Evolutionary conservation across 2,888 invertebrate genomes (phyloP), one percentile per base, ranked within the genome.

Genomic region (Ochropleura plecta): DNA sequence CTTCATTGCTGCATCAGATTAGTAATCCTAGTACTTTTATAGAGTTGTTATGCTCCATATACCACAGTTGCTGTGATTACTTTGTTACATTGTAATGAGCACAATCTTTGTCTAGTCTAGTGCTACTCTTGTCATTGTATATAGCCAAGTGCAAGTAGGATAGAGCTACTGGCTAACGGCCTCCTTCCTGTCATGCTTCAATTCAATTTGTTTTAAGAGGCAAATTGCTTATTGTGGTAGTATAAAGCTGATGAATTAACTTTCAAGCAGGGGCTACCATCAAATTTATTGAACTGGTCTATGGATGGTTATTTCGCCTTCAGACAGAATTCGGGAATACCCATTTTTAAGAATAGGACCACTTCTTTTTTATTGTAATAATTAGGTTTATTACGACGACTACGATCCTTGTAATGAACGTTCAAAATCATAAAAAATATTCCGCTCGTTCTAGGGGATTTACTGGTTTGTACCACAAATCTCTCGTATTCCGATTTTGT

Each of bases 11-110:
- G n/a, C 40, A 68, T 62, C 46, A 10, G 55, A 78, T 85, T 83
- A 74, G 42, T 72, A 70, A 69, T 82, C 71, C 40, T 71, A 71
- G 63, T 73, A 71, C 78, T 73, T 72, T 60, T 73, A 78, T 70
- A 68, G 73, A 73, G 44, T 69, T 64, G 74, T 75, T 59, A 78
- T 62, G 75, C 49, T 76, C 42, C 53, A 62, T 74, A 51, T 60
- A 62, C 63, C 46, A 49, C 42, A 57, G 46, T 59, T 59, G 9
- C 30, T 42, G 44, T 60, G 66, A 79, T 81, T 72, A 76, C 71
- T 82, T 82, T 81, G 85, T 81, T 81, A 70, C 59, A 70, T 70
- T 74, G 68, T 69, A 53, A 62, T 10, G 51, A 70, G 67, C 65
- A 67, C 16, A 46, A 66, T 51, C 72, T 46, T 49, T 59, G 40